Base-by-base conservation (phyloP, 1,140 invertebrate genomes). In the Eueides isabella region DNA sequence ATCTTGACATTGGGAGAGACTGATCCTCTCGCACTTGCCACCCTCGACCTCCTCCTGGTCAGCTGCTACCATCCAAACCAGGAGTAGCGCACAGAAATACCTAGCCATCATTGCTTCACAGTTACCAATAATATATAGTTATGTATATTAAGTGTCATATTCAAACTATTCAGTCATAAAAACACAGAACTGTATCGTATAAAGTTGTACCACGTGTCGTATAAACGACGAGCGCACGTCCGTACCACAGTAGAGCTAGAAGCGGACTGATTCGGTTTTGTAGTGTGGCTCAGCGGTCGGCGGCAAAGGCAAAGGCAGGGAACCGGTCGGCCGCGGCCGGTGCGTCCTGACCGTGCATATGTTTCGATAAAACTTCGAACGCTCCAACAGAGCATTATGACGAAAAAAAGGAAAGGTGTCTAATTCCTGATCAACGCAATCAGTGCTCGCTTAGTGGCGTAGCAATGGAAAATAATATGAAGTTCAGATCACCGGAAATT, bases 1-100 rank as follows among this genome's bases (percentile, higher is more conserved):
- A 80, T 97, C 96, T 85, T 96, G 95, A 85, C 97, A 98, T 89
- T 97, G 94, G 12, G 97, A 95, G 33, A 97, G 96, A 33, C 94
- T 95, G 71, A 98, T 97, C 77, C 94, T 95, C 90, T 98, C 97
- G 91, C 97, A 98, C 89, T 96, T 94, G 30, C 87, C 90, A 80
- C 89, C 89, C 82, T 94, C 86, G 3, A 63, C 74, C 69, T 89
- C 86, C 73, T 89, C 87, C 82, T 88, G 86, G 72, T 86, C 88
- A 72, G 81, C 87, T 66, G 79, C 79, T 65, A 86, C 89, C 83
- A 89, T 84, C 80, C 85, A 86, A 65, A 79, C 82, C 72, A 92
- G 72, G n/a, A 92, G 77, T 66, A 92, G 71, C 70, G 84, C 80
- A 81, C 83, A 86, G 19, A 90, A 82, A 88, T 89, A 87, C 88